Evolutionary conservation across 2,888 invertebrate species (phyloP), one percentile per base, ranked within the genome.

Genomic region (Hemaris fuciformis): DNA sequence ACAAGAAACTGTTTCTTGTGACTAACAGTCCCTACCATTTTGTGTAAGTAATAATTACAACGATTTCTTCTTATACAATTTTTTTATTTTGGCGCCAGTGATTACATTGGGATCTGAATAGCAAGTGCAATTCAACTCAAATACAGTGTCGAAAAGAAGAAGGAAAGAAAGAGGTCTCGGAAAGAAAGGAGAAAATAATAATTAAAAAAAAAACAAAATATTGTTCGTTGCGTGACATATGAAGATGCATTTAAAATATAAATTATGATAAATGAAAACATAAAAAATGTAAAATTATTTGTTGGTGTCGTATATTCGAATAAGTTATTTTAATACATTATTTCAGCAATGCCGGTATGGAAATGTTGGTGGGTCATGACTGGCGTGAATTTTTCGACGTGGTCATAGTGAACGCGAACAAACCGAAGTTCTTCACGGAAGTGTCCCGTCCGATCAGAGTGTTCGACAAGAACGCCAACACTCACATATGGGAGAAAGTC

Each of bases 1-100:
- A 95, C 41, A 99, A 99, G 83, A 97, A 98, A 81, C 92, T 99
- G 69, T 99, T 99, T 87, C 93, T 99, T 62, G 98, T 99, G 13
- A 99, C 99, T 8, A 99, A 99, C 84, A 99, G 99, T 83, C 99
- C 99, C 0, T 99, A 95, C 83, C 96, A 96, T 77, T 99, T 99
- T 93, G 98, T 98, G 98, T 97, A 93, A 95, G 96, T 93, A 59
- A n/a, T 59, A 41, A 1, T 31, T 13, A 38, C n/a, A 3, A 31
- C 31, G 20, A 41, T 18, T 15, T 1, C 53, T 7, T 53, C 53
- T 56, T 7, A 1, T 43, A 15, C 7, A 22, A 46, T 22, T 38
- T 34, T 23, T 25, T 48, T 46, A n/a, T n/a, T n/a, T n/a, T n/a
- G n/a, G n/a, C n/a, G n/a, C n/a, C n/a, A n/a, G n/a, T n/a, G n/a